Base-by-base conservation (phyloP, 1,140 invertebrate genomes). In the Calosoma granatense region DNA sequence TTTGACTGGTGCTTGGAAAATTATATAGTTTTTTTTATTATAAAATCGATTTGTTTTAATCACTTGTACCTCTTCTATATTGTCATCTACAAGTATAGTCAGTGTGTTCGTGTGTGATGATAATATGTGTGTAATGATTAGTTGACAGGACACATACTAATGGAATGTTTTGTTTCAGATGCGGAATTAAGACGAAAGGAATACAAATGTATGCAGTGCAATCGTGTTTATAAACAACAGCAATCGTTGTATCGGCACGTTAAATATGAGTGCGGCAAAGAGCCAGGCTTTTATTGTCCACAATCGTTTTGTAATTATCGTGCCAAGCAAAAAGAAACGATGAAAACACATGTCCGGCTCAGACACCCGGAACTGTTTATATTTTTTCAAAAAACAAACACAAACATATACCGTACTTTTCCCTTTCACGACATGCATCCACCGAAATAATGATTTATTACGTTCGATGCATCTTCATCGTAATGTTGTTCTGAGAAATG, bases 231-330 rank as follows among this genome's bases (percentile, higher is more conserved):
- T 51, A 59, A 53, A 56, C 73, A 76, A 60, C 72, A 75, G 62
- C 73, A 72, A 56, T 74, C 72, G 11, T 74, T 74, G 59, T 67
- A 73, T 57, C 64, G 73, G 51, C 74, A 76, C 51, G 63, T 75
- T 2, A 76, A 73, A 1, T 73, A 74, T 36, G 74, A 76, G 59
- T 76, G 74, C 59, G 73, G 73, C 14, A 79, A 82, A 60, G 72
- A 77, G 54, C 81, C 82, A 4, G 76, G 76, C 61, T 86, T 84
- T 71, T 74, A 78, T 66, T 83, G 84, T 63, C 76, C 79, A 19
- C 72, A 75, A 56, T 58, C 77, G 57, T 64, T 76, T 56, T 74
- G 74, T 66, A 60, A 71, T 17, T 71, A 75, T 61, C 72, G 75
- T 66, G 71, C 71, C 57, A 71, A 74, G 62, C 67, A 77, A 70